A percentile compares a stretch with the other conserved stretches of the same genome.
Evolutionary conservation across 2,888 invertebrate species (phyloP).

Genomic region (Hirudinaria manillensis): DNA sequence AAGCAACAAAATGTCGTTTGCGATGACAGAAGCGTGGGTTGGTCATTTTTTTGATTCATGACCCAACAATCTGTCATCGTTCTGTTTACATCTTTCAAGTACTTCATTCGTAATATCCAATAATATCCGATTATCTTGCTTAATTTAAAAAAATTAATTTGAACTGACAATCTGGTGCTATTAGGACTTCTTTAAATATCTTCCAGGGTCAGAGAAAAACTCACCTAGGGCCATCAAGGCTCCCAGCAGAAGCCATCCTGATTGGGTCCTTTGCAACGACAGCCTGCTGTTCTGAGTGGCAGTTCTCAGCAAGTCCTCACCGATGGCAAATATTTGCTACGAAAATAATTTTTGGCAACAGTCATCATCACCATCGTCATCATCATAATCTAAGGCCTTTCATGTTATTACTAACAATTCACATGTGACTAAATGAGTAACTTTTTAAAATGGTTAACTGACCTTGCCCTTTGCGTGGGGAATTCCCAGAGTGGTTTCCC

Average conservation of each 20-base stretch:
- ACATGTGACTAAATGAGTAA: too few species aligned
- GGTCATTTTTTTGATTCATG: too few species aligned
- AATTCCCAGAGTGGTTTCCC: constrained; percentile 67
- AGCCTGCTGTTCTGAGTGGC: constrained; percentile 93
- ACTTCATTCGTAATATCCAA: too few species aligned
- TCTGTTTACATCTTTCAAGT: too few species aligned
- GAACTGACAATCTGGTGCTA: too few species aligned
- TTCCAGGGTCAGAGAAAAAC: constrained; percentile 34
- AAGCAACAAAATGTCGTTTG: background rate
- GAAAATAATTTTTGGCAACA: constrained; percentile 28
- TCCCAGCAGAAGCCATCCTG: constrained; percentile 93
- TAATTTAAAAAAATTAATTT: too few species aligned
- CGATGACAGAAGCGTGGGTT: too few species aligned
- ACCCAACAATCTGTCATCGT: too few species aligned
- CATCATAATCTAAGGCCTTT: background rate
- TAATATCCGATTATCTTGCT: too few species aligned
- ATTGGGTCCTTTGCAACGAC: constrained; percentile 87
- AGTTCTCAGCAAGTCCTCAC: constrained; percentile 87
- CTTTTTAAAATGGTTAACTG: constrained; percentile 31
- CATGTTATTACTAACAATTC: background rate
- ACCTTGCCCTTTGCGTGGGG: constrained; percentile 95
- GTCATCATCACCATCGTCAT: background rate
- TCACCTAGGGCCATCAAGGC: constrained; percentile 88
- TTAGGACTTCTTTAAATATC: too few species aligned
- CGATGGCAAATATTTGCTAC: constrained; percentile 82